Conservation (phyloP, 2,888 invertebrate genomes). For the Chouioia cunea region DNA sequence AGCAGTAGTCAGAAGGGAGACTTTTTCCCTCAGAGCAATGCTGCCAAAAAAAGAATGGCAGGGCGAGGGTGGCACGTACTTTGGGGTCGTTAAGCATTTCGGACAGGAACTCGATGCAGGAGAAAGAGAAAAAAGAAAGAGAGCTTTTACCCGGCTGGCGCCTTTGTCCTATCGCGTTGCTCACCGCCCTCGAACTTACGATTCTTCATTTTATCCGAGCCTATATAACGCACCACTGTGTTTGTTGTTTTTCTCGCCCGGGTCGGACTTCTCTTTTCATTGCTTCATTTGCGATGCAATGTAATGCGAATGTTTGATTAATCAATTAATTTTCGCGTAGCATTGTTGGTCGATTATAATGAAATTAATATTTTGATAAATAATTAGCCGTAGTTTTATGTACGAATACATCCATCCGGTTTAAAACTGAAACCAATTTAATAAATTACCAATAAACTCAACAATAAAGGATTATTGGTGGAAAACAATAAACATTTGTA, state of each 20-base stretch:
- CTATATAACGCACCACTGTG: too few species aligned
- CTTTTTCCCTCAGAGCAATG: conserved; percentile 34
- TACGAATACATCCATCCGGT: too few species aligned
- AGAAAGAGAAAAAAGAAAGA: conserved; percentile 8
- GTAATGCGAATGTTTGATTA: too few species aligned
- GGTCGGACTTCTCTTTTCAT: background rate
- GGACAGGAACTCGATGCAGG: conserved; percentile 20
- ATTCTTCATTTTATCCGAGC: conserved; percentile 39
- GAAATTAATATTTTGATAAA: too few species aligned
- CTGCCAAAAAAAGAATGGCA: conserved; percentile 15
- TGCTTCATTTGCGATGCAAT: background rate
- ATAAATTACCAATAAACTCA: too few species aligned
- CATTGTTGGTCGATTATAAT: too few species aligned
- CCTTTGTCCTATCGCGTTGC: conserved; percentile 45
- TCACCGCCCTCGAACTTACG: conserved; percentile 22
- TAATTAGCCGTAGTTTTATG: too few species aligned
- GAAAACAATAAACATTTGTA: too few species aligned
- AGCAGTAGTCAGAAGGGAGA: conserved; percentile 28
- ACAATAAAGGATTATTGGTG: too few species aligned
- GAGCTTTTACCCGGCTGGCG: conserved; percentile 32
- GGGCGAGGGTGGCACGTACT: conserved; percentile 38
- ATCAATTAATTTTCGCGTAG: too few species aligned
- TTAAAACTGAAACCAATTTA: too few species aligned
- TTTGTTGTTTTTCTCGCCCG: too few species aligned
- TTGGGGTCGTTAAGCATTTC: conserved; percentile 47